These are phyloP conservation scores for Sarcophaga variegata DNA, from an alignment of 2,888 invertebrate genomes.

Conservation along the genomic window DNA sequence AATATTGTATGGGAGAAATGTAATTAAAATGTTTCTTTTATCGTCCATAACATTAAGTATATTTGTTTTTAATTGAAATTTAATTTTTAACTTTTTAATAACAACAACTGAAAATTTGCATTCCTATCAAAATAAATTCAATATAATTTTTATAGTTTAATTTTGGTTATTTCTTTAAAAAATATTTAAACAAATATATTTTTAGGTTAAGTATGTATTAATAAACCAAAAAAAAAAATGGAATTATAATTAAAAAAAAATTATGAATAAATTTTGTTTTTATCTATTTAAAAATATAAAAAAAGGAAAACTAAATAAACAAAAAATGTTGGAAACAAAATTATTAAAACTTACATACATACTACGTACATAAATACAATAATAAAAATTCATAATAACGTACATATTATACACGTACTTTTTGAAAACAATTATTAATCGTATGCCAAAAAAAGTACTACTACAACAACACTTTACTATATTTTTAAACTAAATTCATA, in stretches of 20 bases:
- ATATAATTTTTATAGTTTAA: conserved; percentile 47
- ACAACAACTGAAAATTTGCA: conserved; percentile 66
- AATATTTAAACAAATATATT: conserved; percentile 50
- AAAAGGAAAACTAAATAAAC: conserved; percentile 25
- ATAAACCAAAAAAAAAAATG: neutral
- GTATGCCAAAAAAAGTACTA: conserved; percentile 44
- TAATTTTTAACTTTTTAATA: conserved; percentile 67
- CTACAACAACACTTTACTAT: conserved; percentile 68
- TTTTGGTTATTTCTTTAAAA: conserved; percentile 34
- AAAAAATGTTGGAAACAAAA: conserved; percentile 1
- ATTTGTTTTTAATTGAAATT: conserved; percentile 68
- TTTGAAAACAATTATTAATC: conserved; percentile 42
- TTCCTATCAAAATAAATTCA: conserved; percentile 69
- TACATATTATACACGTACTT: neutral
- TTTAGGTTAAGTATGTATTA: conserved; percentile 60
- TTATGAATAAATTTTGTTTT: conserved; percentile 56
- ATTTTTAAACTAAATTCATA: conserved; percentile 56
- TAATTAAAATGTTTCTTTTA: conserved; percentile 64
- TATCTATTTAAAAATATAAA: conserved; percentile 40
- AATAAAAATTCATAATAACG: neutral
- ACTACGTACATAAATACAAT: conserved; percentile 49
- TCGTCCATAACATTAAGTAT: conserved; percentile 60
- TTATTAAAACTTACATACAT: conserved; percentile 61
- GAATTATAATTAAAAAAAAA: neutral
- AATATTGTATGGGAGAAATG: no score